These are phyloP conservation scores for Momotus momota DNA, from an alignment of 2,797 vertebrate genomes.

Conservation along the genomic window DNA sequence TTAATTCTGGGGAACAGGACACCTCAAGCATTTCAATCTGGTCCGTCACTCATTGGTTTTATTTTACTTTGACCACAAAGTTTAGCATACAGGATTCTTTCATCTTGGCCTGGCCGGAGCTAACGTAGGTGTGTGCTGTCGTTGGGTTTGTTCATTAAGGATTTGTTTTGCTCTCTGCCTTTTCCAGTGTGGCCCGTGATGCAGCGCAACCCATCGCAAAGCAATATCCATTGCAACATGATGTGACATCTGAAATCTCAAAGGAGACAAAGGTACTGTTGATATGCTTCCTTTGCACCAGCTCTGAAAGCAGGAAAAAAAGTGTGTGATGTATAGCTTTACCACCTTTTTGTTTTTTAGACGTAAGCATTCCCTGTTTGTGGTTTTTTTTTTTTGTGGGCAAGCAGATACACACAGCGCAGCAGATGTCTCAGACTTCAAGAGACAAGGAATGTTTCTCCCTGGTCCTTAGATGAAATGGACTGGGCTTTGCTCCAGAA, in stretches of 20 bases:
- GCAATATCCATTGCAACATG: conserved; percentile 29
- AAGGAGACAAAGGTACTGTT: neutral
- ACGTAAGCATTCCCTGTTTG: neutral
- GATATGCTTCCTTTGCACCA: neutral
- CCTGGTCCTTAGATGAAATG: neutral
- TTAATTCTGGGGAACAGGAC: neutral
- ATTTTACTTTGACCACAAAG: neutral
- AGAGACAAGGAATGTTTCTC: conserved; percentile 31
- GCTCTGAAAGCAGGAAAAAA: neutral
- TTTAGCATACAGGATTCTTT: conserved; percentile 22
- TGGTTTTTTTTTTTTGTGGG: neutral
- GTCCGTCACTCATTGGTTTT: neutral
- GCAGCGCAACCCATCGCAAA: neutral
- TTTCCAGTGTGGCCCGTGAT: conserved; percentile 4
- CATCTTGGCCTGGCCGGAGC: conserved; percentile 27
- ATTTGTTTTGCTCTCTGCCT: conserved; percentile 26
- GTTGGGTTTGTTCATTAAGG: neutral
- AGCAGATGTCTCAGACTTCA: conserved; percentile 44
- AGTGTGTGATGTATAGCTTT: neutral
- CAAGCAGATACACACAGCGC: conserved; percentile 21
- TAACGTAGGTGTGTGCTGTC: conserved; percentile 42
- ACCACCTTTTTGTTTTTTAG: neutral
- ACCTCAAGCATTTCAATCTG: neutral
- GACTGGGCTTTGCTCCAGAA: conserved; percentile 65
- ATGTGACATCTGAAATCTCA: conserved; percentile 62